Conservation (phyloP, 2,888 invertebrate genomes). For the Nomada ferruginata region DNA sequence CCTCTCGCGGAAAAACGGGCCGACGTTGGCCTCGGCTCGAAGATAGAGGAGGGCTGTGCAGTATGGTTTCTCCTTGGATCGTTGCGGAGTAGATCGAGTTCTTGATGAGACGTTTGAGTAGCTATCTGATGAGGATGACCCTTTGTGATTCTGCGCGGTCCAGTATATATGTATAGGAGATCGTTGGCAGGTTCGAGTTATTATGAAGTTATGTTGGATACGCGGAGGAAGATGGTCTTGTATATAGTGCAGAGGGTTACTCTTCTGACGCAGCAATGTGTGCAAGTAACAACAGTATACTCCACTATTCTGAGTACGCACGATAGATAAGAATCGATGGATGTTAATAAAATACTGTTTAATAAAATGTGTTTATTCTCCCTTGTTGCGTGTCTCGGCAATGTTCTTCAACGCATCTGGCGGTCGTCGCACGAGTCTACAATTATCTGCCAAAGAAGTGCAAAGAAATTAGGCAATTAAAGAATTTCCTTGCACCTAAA, state of each 20-base stretch:
- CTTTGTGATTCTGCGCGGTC: not conserved
- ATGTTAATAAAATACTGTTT: too few species aligned
- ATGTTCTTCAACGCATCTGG: too few species aligned
- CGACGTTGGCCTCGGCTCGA: conserved; percentile 2
- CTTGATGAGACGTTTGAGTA: conserved; percentile 8
- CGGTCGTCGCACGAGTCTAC: too few species aligned
- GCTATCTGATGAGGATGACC: not conserved
- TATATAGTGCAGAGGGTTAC: not conserved
- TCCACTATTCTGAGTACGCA: too few species aligned
- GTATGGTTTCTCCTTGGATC: not conserved
- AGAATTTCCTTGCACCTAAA: too few species aligned
- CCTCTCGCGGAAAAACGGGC: conserved; percentile 49
- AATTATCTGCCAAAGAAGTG: too few species aligned
- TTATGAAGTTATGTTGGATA: conserved; percentile 5
- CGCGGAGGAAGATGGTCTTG: not conserved
- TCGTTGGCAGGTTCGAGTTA: conserved; percentile 16
- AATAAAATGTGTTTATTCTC: too few species aligned
- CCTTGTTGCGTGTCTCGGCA: too few species aligned
- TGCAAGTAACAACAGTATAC: not conserved
- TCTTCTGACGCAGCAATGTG: not conserved
- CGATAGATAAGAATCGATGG: too few species aligned
- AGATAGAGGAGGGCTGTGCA: conserved; percentile 2
- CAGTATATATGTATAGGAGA: not conserved
- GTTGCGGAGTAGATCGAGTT: not conserved
- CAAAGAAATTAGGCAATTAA: too few species aligned